Conservation (phyloP, 2,113 vertebrate genomes). For the Isichthys henryi region DNA sequence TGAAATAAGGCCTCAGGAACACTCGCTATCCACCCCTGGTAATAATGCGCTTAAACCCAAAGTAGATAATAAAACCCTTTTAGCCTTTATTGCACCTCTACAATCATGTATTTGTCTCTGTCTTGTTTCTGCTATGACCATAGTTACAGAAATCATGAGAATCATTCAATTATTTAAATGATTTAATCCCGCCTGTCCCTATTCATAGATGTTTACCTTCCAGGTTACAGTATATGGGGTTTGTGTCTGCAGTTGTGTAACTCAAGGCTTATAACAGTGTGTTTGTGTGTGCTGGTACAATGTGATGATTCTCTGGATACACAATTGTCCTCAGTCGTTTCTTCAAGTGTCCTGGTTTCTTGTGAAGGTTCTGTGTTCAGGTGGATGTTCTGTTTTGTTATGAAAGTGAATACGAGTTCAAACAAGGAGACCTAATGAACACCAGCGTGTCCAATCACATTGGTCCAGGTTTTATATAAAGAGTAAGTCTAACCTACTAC, state of each 20-base stretch:
- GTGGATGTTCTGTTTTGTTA: not conserved
- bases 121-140: not conserved
- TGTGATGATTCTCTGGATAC: not conserved
- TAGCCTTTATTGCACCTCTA: constrained; percentile 65
- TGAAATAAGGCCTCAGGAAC: constrained; percentile 61
- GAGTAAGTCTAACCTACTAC: too few species aligned
- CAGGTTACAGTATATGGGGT: not conserved
- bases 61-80: constrained; percentile 63
- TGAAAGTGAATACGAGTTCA: too few species aligned
- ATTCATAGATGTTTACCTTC: not conserved
- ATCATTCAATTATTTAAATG: not conserved
- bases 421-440: too few species aligned
- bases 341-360: not conserved
- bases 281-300: not conserved
- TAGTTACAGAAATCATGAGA: not conserved
- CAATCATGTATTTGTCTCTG: constrained; percentile 61
- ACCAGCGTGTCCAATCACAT: too few species aligned
- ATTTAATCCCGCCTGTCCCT: not conserved
- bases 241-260: not conserved
- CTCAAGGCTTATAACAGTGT: not conserved
- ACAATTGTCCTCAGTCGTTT: not conserved
- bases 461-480: too few species aligned
- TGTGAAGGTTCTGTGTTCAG: not conserved
- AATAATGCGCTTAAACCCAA: constrained; percentile 66
- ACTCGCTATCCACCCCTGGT: constrained; percentile 52